Conservation (phyloP, 2,888 invertebrate genomes). For the Uloborus plumipes region DNA sequence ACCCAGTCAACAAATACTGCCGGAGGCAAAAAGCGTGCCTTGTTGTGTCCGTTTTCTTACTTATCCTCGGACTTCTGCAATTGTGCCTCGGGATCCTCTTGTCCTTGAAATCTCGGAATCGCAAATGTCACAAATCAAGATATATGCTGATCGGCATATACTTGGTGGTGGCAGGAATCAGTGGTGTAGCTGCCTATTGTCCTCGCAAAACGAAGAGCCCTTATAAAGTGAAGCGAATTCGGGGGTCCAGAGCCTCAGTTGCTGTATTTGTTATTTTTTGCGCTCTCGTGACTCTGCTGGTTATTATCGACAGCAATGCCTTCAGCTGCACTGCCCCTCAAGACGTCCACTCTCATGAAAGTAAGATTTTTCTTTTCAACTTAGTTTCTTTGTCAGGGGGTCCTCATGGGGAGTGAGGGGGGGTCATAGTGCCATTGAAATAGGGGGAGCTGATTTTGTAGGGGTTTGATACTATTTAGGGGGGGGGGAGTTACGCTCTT, state of each 20-base stretch:
- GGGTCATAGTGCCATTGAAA: too few species aligned
- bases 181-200: conserved; percentile 31
- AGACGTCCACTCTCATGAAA: conserved; percentile 10
- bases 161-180: conserved; percentile 23
- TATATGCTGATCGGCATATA: conserved; percentile 33
- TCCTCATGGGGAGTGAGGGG: too few species aligned
- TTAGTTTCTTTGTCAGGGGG: too few species aligned
- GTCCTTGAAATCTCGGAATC: conserved; percentile 4
- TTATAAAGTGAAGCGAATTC: conserved; percentile 3
- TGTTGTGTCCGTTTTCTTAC: conserved; percentile 23
- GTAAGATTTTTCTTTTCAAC: conserved; percentile 11
- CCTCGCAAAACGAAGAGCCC: conserved; percentile 23
- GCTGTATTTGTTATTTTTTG: conserved; percentile 42
- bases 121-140: conserved; percentile 33
- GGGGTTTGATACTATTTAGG: too few species aligned
- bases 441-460: too few species aligned
- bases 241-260: conserved; percentile 4
- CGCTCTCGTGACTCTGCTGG: conserved; percentile 16
- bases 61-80: conserved; percentile 35
- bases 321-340: conserved; percentile 17
- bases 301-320: conserved; percentile 22
- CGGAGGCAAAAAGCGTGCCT: conserved; percentile 43
- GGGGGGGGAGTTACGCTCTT: too few species aligned
- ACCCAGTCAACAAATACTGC: neutral
- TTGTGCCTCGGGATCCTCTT: conserved; percentile 19